Evolutionary conservation across 1,140 invertebrate genomes (phyloP), one percentile per base, ranked within the genome.

Genomic region (Potamilus streckersoni): DNA sequence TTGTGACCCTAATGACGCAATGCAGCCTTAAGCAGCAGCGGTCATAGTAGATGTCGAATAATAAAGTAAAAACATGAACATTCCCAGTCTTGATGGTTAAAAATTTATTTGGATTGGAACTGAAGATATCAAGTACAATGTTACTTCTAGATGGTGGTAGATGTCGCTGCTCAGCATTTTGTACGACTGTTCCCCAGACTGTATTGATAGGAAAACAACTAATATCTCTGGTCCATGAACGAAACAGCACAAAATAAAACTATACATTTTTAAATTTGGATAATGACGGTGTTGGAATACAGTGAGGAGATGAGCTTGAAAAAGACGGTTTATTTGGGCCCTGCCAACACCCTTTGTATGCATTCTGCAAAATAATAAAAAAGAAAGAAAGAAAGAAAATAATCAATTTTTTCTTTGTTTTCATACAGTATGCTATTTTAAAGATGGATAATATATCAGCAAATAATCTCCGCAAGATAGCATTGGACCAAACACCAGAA

Each of bases 341-440:
- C 86, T 67, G 82, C 83, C 83, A 87, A 76, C 27, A 87, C 80
- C 76, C 81, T 86, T 78, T 86, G 79, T 73, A 86, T 84, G 74
- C 86, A 87, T 73, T 87, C 86, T 87, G 80, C 31, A 81, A 80
- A 66, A 75, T 31, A 49, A 8, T 73, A 74, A 65, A 75, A 75
- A 65, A 77, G 2, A 31, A 49, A 38, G 1, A 38, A 49, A 49
- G 11, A 49, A 8, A 49, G 11, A 67, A 72, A 70, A 76, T 66
- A 74, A 56, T 63, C 66, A 64, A 8, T 6, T 8, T 1, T 6
- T 49, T 49, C 0, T 49, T 49, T 49, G 38, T 49, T 49, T 49
- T 49, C 38, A 49, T 49, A 17, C 15, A 61, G 20, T 23, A 12
- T 61, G 11, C n/a, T 17, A 20, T 1, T 14, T 38, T 64, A 57